phyloP scores from a whole-genome alignment of 2,797 vertebrate genomes.

The Xiphorhynchus erythropygius region DNA sequence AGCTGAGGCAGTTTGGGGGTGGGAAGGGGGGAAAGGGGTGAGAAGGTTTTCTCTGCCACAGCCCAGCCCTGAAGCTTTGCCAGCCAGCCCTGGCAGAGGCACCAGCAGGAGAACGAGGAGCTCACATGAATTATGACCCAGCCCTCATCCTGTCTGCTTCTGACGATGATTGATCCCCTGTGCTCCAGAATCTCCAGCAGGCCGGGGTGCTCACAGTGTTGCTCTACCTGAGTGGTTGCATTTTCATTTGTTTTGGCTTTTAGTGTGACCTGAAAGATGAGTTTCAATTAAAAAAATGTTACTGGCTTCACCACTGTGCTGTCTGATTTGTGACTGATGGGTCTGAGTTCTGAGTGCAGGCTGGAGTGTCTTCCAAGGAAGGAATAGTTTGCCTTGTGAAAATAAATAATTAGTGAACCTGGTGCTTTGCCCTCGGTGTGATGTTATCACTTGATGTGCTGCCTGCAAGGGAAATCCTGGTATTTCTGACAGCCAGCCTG shows the following conservation, averaged over 20 bases:
- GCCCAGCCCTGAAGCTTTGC: background rate
- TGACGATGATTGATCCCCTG: background rate
- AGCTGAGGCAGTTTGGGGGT: background rate
- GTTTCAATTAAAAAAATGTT: background rate
- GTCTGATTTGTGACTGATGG: background rate
- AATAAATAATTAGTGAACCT: background rate
- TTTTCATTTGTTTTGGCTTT: background rate
- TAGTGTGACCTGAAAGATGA: background rate
- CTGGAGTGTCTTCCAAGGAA: background rate
- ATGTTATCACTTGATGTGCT: background rate
- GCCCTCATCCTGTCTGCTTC: background rate
- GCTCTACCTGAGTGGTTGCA: background rate
- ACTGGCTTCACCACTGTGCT: background rate
- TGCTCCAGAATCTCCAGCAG: background rate
- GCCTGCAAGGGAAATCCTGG: background rate
- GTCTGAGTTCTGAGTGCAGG: background rate
- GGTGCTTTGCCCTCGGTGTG: background rate
- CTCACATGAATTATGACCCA: accelerated
- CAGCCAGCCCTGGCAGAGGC: background rate
- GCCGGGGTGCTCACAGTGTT: background rate
- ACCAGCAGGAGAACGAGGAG: background rate
- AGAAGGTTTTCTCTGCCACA: background rate
- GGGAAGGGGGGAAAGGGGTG: background rate
- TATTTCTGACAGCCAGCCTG: background rate
- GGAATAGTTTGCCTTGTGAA: background rate